Base-by-base conservation (phyloP, 2,888 invertebrate genomes). In the Neocrepidodera transversa region DNA sequence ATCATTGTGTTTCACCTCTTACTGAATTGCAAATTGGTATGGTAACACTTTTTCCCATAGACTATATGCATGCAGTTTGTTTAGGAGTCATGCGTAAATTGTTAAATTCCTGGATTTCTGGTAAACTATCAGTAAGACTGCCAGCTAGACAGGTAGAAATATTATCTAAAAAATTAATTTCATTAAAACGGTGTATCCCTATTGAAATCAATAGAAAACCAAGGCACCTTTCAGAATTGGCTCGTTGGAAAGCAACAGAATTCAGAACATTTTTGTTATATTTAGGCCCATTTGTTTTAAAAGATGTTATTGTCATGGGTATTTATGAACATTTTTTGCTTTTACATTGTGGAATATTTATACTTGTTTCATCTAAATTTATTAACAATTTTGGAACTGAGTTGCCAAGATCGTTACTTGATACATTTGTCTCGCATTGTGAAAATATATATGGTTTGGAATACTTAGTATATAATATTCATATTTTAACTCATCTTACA, bases 141-240 rank as follows among this genome's bases (percentile, higher is more conserved):
- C n/a, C n/a, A n/a, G n/a, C n/a, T n/a, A n/a, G n/a, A n/a, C n/a
- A n/a, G n/a, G n/a, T n/a, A n/a, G n/a, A n/a, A n/a, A n/a, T n/a
- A n/a, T n/a, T n/a, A n/a, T n/a, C n/a, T n/a, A n/a, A n/a, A n/a
- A n/a, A n/a, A 40, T 16, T 40, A 18, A 18, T 40, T 10, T 40
- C 40, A 8, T 40, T 40, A 10, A 40, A 14, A 40, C 17, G 5
- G 16, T 18, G 8, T 18, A 18, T 40, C n/a, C 17, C 17, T 40
- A 11, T 17, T 10, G 40, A 40, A 40, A 10, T 40, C n/a, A 16
- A 40, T 17, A 40, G 40, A 40, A 40, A 40, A 40, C 17, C 40
- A 10, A 7, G 40, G 10, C 6, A 4, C n/a, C 16, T 40, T 40
- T 16, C 17, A 1, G 40, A 40, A 11, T 14, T 40, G 8, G 10